A percentile compares a stretch with the other conserved stretches of the same genome.
These are phyloP conservation scores for Trachymyrmex septentrionalis DNA, from an alignment of 1,140 invertebrate genomes.

Conservation along the genomic window DNA sequence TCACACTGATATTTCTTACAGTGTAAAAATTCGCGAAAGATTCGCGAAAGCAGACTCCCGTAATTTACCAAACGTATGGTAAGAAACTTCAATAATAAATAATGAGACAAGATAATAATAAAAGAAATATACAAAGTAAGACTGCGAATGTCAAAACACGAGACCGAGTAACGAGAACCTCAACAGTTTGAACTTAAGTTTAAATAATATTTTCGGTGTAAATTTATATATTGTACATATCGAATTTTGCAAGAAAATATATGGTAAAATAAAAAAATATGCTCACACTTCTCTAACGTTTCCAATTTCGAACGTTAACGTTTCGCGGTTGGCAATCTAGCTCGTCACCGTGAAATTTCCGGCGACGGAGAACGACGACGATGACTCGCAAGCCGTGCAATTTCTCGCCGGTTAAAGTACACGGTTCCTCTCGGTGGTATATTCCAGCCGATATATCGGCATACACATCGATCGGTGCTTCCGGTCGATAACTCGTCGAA, in stretches of 20 bases:
- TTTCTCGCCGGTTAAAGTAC: conserved; percentile 44
- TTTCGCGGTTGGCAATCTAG: conserved; percentile 17
- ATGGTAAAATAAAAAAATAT: not conserved
- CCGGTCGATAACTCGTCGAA: conserved; percentile 49
- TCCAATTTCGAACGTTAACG: conserved; percentile 4
- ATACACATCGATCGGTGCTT: conserved; percentile 39
- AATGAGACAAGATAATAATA: not conserved
- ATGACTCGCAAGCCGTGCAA: conserved; percentile 30
- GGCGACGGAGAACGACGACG: conserved; percentile 1
- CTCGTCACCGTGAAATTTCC: conserved; percentile 37
- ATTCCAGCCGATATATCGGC: conserved; percentile 35
- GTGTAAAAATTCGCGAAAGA: not conserved
- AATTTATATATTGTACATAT: no score
- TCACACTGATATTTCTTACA: no score
- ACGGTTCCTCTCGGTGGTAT: conserved; percentile 8
- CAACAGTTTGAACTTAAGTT: no score
- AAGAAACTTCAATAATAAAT: not conserved
- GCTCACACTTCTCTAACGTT: not conserved
- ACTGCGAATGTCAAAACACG: no score
- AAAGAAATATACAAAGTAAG: not conserved
- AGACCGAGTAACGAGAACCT: no score
- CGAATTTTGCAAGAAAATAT: no score
- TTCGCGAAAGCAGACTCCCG: not conserved
- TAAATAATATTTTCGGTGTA: no score
- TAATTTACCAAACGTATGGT: not conserved